A percentile compares a stretch with the other conserved stretches of the same genome.
These are phyloP conservation scores for Scaptomyza flava DNA, from an alignment of 2,888 invertebrate species.

Conservation along the genomic window DNA sequence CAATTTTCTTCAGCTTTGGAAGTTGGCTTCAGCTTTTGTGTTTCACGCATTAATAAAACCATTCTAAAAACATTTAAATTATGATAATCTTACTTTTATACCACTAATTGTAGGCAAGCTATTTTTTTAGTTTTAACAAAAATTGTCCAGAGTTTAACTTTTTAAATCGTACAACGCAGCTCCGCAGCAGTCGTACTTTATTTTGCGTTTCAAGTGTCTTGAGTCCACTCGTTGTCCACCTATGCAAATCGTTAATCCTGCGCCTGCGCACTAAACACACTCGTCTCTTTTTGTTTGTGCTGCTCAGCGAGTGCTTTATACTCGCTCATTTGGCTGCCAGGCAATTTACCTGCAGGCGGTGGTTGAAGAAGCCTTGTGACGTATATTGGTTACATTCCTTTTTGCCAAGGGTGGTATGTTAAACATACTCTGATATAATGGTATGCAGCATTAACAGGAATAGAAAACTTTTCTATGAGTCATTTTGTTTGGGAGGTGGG, in stretches of 20 bases:
- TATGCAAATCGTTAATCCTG: constrained; percentile 71
- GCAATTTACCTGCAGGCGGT: constrained; percentile 19
- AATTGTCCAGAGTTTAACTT: not conserved
- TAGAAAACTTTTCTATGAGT: not conserved
- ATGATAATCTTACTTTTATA: constrained; percentile 5
- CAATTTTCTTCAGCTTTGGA: not conserved
- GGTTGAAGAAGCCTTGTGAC: constrained; percentile 61
- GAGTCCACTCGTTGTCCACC: constrained; percentile 35
- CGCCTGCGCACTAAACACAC: constrained; percentile 56
- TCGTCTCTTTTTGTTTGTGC: constrained; percentile 53
- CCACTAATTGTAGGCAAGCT: not conserved
- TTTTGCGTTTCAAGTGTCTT: constrained; percentile 57
- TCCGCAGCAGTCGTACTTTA: constrained; percentile 52
- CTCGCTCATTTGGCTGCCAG: constrained; percentile 1
- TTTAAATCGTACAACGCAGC: constrained; percentile 44
- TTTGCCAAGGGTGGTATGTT: not conserved
- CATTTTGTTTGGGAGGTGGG: not conserved
- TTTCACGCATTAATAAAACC: not conserved
- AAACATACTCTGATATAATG: too few relatives aligned
- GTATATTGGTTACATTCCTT: constrained; percentile 34
- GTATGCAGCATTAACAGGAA: constrained; percentile 9
- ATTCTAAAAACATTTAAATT: not conserved
- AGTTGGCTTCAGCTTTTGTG: not conserved
- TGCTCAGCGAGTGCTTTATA: constrained; percentile 19
- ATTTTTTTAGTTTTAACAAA: constrained; percentile 1